Evolutionary conservation across 1,140 invertebrate genomes (phyloP), one percentile per base, ranked within the genome.

Genomic region (Catajapyx aquilonaris): DNA sequence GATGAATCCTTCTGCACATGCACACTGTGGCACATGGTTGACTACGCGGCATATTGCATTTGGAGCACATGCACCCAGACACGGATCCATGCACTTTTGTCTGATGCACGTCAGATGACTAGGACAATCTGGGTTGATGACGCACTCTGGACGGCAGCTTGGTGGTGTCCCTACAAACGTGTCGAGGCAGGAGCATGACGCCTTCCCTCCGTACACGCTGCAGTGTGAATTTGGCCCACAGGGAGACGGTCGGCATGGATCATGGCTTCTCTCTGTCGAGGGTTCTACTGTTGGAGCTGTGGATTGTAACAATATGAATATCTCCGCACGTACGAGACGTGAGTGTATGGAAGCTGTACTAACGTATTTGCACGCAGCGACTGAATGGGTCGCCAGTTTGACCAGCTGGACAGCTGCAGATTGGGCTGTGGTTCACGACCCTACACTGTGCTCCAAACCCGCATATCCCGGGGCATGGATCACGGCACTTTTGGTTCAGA

Each of bases 221-320:
- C 81, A 88, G 22, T 84, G 1, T 66, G 81, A 69, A 51, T 86
- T 81, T 0, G 76, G 66, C 4, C 83, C 83, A 55, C 84, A 88
- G 1, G 78, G 52, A 57, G 76, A 80, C 23, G 77, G 76, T 30
- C 73, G 47, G 46, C 81, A 85, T 15, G 76, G 76, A 52, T 79
- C n/a, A n/a, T n/a, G n/a, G n/a, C n/a, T n/a, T n/a, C n/a, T n/a
- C n/a, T n/a, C n/a, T n/a, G n/a, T n/a, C n/a, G n/a, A n/a, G n/a
- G n/a, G n/a, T n/a, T n/a, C n/a, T n/a, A n/a, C n/a, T n/a, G n/a
- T n/a, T n/a, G n/a, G n/a, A n/a, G n/a, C n/a, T n/a, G n/a, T n/a
- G n/a, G n/a, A n/a, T n/a, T n/a, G n/a, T n/a, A n/a, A n/a, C n/a
- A n/a, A n/a, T n/a, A n/a, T n/a, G n/a, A n/a, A n/a, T n/a, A n/a